Evolutionary conservation across 2,888 invertebrate species (phyloP).

Genomic region (Stenchaetothrips biformis): DNA sequence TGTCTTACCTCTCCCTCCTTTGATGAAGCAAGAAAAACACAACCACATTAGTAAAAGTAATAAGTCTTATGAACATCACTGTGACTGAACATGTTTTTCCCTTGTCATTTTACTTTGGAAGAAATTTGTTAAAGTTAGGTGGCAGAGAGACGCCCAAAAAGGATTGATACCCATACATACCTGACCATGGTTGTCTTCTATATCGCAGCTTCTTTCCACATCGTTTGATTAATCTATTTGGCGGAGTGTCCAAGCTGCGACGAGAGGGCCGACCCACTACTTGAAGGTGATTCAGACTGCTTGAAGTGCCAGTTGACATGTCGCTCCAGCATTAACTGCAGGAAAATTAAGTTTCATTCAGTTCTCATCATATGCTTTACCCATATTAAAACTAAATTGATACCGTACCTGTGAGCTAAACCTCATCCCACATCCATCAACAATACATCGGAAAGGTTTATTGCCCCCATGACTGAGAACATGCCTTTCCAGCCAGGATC

Average conservation of each 20-base stretch:
- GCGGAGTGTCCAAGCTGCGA: slow-evolving; percentile 65
- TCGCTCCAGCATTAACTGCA: slow-evolving; percentile 75
- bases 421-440: slow-evolving; percentile 77
- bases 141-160: too few relatives aligned
- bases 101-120: too few relatives aligned
- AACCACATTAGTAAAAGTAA: slow-evolving; percentile 22
- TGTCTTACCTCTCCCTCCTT: slow-evolving; percentile 13
- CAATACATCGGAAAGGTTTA: slow-evolving; percentile 92
- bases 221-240: slow-evolving; percentile 73
- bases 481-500: slow-evolving; percentile 90
- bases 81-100: slow-evolving; percentile 29
- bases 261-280: slow-evolving; percentile 51
- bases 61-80: slow-evolving; percentile 25
- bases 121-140: too few relatives aligned
- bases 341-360: slow-evolving; percentile 37
- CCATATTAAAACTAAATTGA: slow-evolving; percentile 38
- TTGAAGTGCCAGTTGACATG: slow-evolving; percentile 92
- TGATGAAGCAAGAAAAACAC: background rate
- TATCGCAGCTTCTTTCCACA: slow-evolving; percentile 86
- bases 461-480: slow-evolving; percentile 83
- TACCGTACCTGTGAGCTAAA: slow-evolving; percentile 77
- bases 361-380: slow-evolving; percentile 33
- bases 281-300: slow-evolving; percentile 55
- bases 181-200: slow-evolving; percentile 83
- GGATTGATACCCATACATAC: slow-evolving; percentile 51